These are phyloP conservation scores for Rhinella marina DNA, from an alignment of 2,797 vertebrate species.

Conservation along the genomic window DNA sequence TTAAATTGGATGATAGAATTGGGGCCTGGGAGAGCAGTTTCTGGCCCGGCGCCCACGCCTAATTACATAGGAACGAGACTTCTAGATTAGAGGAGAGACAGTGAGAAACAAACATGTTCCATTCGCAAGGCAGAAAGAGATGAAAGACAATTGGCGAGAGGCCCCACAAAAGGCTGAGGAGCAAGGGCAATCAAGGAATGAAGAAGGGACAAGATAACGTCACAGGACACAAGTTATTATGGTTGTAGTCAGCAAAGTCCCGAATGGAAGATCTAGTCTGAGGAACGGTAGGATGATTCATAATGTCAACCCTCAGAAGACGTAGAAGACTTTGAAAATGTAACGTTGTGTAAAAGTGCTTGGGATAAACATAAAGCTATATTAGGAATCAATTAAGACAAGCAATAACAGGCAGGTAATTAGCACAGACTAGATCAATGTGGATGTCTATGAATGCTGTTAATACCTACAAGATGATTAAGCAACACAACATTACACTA, in stretches of 20 bases:
- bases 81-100: constrained; percentile 57
- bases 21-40: constrained; percentile 60
- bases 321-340: constrained; percentile 10
- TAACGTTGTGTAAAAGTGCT: not conserved
- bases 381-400: constrained; percentile 33
- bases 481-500: not conserved
- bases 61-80: constrained; percentile 59
- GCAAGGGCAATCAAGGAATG: not conserved
- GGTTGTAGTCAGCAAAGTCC: not conserved
- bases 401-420: constrained; percentile 26
- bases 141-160: constrained; percentile 27
- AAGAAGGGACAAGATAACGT: constrained; percentile 14
- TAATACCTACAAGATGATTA: constrained; percentile 30
- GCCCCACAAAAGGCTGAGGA: not conserved
- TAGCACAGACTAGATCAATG: constrained; percentile 10
- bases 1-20: constrained; percentile 63
- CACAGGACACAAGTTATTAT: not conserved
- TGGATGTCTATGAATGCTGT: not conserved
- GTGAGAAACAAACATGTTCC: constrained; percentile 50
- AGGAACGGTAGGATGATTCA: not conserved
- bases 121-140: constrained; percentile 24
- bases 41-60: constrained; percentile 56
- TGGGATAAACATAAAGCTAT: constrained; percentile 13
- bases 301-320: not conserved
- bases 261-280: not conserved